These are phyloP conservation scores for Neotragus pygmaeus DNA, from an alignment of 2,113 vertebrate species.

Conservation along the genomic window DNA sequence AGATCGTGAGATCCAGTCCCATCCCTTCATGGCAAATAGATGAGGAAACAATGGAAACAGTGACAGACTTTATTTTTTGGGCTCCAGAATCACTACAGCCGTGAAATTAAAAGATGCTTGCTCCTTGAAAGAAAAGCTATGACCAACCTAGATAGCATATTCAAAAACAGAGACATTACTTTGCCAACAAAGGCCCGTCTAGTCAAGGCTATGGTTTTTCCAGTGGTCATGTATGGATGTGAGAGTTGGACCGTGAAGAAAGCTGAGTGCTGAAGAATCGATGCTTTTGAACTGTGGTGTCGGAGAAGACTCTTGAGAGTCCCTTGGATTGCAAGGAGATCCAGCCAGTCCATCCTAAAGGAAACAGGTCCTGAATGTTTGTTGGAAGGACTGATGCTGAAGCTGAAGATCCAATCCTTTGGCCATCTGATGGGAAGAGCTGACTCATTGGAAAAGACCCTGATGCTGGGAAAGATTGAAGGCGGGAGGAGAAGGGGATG, in stretches of 20 bases:
- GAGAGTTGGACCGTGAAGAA: not conserved
- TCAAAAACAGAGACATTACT: not conserved
- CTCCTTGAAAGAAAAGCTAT: too few species aligned
- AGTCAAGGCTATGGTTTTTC: not conserved
- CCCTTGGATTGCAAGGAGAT: not conserved
- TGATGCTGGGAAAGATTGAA: not conserved
- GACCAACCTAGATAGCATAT: too few species aligned
- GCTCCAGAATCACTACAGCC: too few species aligned
- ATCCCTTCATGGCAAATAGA: too few species aligned
- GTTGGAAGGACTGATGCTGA: not conserved
- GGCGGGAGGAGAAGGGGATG: accelerated
- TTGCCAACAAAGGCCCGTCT: not conserved
- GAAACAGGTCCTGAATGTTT: accelerated
- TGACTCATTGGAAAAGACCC: not conserved
- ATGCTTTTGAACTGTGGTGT: not conserved
- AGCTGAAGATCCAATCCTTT: not conserved
- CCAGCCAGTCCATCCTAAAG: not conserved
- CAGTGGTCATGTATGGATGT: not conserved
- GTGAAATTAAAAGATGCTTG: too few species aligned
- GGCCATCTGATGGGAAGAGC: not conserved
- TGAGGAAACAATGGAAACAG: too few species aligned
- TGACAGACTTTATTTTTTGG: too few species aligned
- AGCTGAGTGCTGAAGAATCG: accelerated
- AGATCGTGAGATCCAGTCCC: not conserved
- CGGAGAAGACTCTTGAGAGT: not conserved